phyloP scores from a whole-genome alignment of 2,888 invertebrate species.

The Aphodius granarius region DNA sequence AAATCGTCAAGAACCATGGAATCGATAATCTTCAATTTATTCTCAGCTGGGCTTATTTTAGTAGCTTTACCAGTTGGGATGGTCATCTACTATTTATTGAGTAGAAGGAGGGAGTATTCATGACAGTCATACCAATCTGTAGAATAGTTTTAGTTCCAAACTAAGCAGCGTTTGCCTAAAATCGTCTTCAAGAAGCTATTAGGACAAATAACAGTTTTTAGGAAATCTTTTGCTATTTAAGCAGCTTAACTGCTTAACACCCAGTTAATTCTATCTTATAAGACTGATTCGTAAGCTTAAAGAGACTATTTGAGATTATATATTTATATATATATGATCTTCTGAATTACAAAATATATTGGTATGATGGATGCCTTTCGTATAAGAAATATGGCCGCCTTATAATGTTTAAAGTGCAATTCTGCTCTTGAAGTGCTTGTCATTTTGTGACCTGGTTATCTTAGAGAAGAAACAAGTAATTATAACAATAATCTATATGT shows the following conservation, averaged over 20 bases:
- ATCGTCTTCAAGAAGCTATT: constrained; percentile 56
- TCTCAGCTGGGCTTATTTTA: constrained; percentile 20
- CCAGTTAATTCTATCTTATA: background rate
- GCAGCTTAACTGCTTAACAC: background rate
- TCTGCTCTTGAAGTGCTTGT: background rate
- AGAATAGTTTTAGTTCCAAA: constrained; percentile 30
- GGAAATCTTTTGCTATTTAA: too few species aligned
- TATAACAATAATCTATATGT: background rate
- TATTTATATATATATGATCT: background rate
- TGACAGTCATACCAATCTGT: constrained; percentile 19
- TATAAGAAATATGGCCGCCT: background rate
- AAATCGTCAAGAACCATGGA: constrained; percentile 14
- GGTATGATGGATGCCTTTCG: background rate
- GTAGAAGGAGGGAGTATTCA: constrained; percentile 12
- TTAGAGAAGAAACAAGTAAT: background rate
- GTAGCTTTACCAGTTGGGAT: constrained; percentile 23
- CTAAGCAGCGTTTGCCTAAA: constrained; percentile 52
- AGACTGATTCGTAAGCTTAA: background rate
- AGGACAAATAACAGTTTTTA: too few species aligned
- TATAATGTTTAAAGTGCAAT: background rate
- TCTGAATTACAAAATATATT: background rate
- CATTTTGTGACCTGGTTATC: background rate
- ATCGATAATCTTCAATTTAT: constrained; percentile 26
- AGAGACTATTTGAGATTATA: background rate
- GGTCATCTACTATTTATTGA: constrained; percentile 22